Evolutionary conservation across 2,113 vertebrate species (phyloP).

Genomic region (Scartelaos histophorus): DNA sequence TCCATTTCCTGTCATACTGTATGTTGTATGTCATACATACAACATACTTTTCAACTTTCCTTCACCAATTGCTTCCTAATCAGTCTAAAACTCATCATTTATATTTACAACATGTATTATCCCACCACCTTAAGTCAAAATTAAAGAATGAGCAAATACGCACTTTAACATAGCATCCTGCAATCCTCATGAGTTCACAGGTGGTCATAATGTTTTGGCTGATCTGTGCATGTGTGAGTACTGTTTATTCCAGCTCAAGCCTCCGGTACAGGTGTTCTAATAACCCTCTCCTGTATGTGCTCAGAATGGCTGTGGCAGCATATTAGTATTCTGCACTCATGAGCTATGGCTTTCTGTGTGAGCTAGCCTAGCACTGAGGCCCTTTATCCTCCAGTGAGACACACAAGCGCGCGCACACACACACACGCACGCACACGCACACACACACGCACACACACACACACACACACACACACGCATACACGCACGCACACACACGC

Average conservation of each 20-base stretch:
- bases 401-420: conserved; percentile 16
- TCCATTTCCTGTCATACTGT: too few species aligned
- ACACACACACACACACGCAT: conserved; percentile 19
- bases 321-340: conserved; percentile 75
- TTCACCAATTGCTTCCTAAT: too few species aligned
- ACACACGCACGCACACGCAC: conserved; percentile 16
- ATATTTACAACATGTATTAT: too few species aligned
- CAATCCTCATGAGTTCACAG: background rate
- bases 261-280: conserved; percentile 57
- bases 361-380: conserved; percentile 67
- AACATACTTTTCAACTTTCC: too few species aligned
- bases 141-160: too few species aligned
- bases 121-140: too few species aligned
- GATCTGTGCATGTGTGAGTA: conserved; percentile 13
- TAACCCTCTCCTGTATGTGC: conserved; percentile 39
- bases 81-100: too few species aligned
- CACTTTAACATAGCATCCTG: background rate
- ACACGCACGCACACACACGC: conserved; percentile 17
- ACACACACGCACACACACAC: conserved; percentile 23
- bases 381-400: conserved; percentile 67
- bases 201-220: background rate
- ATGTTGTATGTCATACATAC: too few species aligned
- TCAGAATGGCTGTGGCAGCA: conserved; percentile 54
- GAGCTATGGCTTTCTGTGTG: conserved; percentile 56
- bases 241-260: conserved; percentile 48